phyloP scores from a whole-genome alignment of 2,113 vertebrate species.

The Rana temporaria region DNA sequence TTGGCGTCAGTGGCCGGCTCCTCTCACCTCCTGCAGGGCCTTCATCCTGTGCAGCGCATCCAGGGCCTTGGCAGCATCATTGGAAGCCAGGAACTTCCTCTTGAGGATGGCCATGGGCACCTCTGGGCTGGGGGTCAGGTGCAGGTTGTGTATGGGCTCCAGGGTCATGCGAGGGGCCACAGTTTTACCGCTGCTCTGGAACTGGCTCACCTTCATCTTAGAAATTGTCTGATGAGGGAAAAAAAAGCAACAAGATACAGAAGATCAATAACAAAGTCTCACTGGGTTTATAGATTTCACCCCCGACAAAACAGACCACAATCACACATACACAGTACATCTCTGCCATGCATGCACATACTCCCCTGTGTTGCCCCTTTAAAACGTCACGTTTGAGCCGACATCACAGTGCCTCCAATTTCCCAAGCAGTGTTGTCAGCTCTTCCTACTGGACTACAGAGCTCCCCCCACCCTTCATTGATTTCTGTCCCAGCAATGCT shows the following conservation, averaged over 20 bases:
- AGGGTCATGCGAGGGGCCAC: constrained; percentile 65
- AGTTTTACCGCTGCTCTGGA: constrained; percentile 82
- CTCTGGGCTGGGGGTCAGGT: constrained; percentile 89
- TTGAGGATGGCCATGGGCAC: constrained; percentile 92
- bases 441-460: too few relatives aligned
- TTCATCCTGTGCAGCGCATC: constrained; percentile 77
- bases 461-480: too few relatives aligned
- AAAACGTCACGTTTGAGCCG: too few relatives aligned
- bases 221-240: constrained; percentile 82
- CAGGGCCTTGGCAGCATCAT: constrained; percentile 72
- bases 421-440: too few relatives aligned
- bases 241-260: neutral
- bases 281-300: too few relatives aligned
- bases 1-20: neutral
- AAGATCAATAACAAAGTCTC: too few relatives aligned
- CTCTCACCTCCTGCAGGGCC: constrained; percentile 79
- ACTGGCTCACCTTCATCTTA: constrained; percentile 87
- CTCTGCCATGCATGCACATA: too few relatives aligned
- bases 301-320: too few relatives aligned
- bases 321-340: too few relatives aligned
- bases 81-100: constrained; percentile 85
- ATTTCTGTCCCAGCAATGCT: too few relatives aligned
- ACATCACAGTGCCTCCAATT: too few relatives aligned
- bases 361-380: too few relatives aligned
- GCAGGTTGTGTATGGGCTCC: constrained; percentile 69